Evolutionary conservation across 2,113 vertebrate genomes (phyloP).

Genomic region (Raphicerus campestris): DNA sequence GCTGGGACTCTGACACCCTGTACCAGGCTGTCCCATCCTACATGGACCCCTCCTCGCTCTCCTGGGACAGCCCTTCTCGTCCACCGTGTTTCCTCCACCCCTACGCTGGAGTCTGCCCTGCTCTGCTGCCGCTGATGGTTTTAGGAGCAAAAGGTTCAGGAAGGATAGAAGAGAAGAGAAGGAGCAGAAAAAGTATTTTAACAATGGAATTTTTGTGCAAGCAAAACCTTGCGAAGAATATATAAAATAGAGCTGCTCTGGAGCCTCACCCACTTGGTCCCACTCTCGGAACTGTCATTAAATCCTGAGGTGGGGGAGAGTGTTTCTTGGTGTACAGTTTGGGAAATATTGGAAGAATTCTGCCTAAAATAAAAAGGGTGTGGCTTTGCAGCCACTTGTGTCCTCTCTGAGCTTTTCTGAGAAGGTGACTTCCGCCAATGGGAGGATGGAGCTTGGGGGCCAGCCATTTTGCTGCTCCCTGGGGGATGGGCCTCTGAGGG

Average conservation of each 20-base stretch:
- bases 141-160: neutral
- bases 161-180: neutral
- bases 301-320: neutral
- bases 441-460: neutral
- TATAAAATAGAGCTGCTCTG: neutral
- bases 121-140: neutral
- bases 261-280: neutral
- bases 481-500: neutral
- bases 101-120: rapidly evolving
- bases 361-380: neutral
- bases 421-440: neutral
- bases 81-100: rapidly evolving
- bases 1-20: neutral
- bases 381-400: neutral
- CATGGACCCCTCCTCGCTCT: neutral
- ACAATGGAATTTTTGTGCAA: neutral
- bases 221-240: neutral
- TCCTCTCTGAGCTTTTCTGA: neutral
- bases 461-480: neutral
- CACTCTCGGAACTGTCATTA: neutral
- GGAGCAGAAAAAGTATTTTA: neutral
- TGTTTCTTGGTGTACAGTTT: neutral
- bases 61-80: neutral
- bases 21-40: neutral
- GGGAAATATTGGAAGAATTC: neutral